phyloP scores from a whole-genome alignment of 2,797 vertebrate species.

The Sebastes oblongus region DNA sequence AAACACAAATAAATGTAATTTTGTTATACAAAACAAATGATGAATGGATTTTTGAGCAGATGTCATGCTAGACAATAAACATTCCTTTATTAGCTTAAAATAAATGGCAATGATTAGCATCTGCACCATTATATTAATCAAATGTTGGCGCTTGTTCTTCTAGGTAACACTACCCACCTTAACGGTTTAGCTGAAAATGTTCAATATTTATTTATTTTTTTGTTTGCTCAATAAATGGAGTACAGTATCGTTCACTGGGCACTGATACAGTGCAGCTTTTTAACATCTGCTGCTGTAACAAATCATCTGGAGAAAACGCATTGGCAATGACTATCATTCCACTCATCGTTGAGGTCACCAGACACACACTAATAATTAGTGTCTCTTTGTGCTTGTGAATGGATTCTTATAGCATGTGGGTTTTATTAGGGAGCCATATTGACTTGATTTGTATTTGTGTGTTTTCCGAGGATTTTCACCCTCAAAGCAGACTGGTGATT shows the following conservation, averaged over 20 bases:
- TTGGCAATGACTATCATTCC: slow-evolving; percentile 48
- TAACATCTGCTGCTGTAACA: slow-evolving; percentile 45
- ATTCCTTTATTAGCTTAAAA: background rate
- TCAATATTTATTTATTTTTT: background rate
- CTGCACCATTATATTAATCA: background rate
- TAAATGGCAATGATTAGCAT: background rate
- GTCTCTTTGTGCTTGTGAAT: slow-evolving; percentile 29
- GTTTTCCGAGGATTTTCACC: background rate
- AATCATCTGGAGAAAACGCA: slow-evolving; percentile 32
- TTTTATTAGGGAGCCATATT: slow-evolving; percentile 1
- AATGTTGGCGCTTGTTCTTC: background rate
- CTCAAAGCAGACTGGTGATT: background rate
- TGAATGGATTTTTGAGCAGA: background rate
- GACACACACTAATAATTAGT: slow-evolving; percentile 37
- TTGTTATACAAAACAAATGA: background rate
- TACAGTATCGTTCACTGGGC: background rate
- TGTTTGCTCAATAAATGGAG: background rate
- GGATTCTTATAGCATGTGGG: slow-evolving; percentile 12
- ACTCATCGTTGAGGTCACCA: slow-evolving; percentile 37
- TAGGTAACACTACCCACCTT: background rate
- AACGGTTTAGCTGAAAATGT: background rate
- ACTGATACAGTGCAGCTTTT: slow-evolving; percentile 7
- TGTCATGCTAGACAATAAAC: too few relatives aligned
- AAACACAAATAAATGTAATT: background rate
- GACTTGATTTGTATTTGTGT: slow-evolving; percentile 19